Evolutionary conservation across 2,113 vertebrate species (phyloP).

Genomic region (Xiphophorus hellerii): DNA sequence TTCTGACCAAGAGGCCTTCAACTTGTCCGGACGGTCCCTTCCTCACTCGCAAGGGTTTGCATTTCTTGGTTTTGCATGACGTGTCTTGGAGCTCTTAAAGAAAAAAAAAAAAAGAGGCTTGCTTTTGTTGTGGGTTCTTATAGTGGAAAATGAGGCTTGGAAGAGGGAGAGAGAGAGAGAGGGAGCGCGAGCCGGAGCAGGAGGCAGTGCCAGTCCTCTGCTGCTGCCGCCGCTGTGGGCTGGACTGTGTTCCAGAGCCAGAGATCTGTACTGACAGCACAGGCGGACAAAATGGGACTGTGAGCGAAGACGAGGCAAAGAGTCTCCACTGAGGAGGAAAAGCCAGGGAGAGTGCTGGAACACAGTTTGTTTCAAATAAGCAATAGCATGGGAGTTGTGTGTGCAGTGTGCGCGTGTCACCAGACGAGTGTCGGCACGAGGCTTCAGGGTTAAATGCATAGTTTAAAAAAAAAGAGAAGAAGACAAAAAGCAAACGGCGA

Average conservation of each 20-base stretch:
- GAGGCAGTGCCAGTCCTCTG: slow-evolving; percentile 66
- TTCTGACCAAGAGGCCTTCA: slow-evolving; percentile 74
- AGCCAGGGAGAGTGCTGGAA: slow-evolving; percentile 62
- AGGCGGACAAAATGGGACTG: slow-evolving; percentile 71
- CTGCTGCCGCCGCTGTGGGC: slow-evolving; percentile 68
- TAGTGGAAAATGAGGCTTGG: slow-evolving; percentile 66
- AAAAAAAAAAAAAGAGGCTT: slow-evolving; percentile 31
- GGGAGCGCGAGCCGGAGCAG: slow-evolving; percentile 49
- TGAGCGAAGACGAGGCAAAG: slow-evolving; percentile 66
- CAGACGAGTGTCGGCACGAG: slow-evolving; percentile 74
- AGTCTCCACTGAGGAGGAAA: slow-evolving; percentile 56
- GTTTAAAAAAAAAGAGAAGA: slow-evolving; percentile 4
- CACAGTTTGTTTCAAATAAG: slow-evolving; percentile 48
- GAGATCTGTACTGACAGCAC: slow-evolving; percentile 77
- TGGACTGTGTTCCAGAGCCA: slow-evolving; percentile 70
- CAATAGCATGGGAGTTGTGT: slow-evolving; percentile 56
- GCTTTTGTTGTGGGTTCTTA: slow-evolving; percentile 74
- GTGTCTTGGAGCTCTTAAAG: slow-evolving; percentile 58
- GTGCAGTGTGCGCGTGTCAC: slow-evolving; percentile 61
- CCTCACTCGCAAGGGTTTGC: slow-evolving; percentile 76
- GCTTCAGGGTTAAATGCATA: slow-evolving; percentile 74
- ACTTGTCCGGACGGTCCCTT: slow-evolving; percentile 76
- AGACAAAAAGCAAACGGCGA: neutral
- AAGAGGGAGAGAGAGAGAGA: too few species aligned
- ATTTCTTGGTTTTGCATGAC: slow-evolving; percentile 73